A percentile compares a stretch with the other conserved stretches of the same genome.
phyloP scores from a whole-genome alignment of 2,797 vertebrate genomes.

The Notoglanidium macrostoma region DNA sequence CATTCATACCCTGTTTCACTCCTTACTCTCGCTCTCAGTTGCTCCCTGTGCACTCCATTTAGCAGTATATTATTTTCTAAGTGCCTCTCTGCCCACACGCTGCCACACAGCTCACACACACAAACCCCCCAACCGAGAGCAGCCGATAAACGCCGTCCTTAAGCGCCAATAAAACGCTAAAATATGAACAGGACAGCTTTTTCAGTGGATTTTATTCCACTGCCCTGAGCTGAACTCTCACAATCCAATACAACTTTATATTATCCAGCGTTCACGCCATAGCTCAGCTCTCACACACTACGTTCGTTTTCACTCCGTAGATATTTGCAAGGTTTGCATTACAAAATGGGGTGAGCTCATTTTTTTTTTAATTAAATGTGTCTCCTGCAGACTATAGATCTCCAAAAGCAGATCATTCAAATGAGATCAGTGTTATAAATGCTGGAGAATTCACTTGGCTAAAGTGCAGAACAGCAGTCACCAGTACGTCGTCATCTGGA shows the following conservation, averaged over 20 bases:
- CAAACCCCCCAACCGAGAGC: neutral
- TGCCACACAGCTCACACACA: constrained; percentile 53
- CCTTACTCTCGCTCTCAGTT: neutral
- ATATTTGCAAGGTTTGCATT: too few relatives aligned
- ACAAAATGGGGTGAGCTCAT: too few relatives aligned
- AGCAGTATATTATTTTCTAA: constrained; percentile 53
- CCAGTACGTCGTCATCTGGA: neutral
- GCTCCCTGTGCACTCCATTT: constrained; percentile 20
- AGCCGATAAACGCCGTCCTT: neutral
- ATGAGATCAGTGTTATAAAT: neutral
- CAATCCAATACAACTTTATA: neutral
- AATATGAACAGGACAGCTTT: neutral
- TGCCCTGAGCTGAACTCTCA: neutral
- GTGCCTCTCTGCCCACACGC: constrained; percentile 56
- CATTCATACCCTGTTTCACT: neutral
- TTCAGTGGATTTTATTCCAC: neutral
- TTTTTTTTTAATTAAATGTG: neutral
- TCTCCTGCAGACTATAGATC: neutral
- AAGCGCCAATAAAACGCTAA: neutral
- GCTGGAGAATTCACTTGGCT: neutral
- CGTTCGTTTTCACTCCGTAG: neutral
- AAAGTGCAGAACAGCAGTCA: neutral
- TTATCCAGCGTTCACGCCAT: neutral
- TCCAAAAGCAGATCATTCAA: neutral
- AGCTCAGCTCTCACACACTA: neutral